Base-by-base conservation (phyloP, 2,113 vertebrate species). In the Gobio gobio region DNA sequence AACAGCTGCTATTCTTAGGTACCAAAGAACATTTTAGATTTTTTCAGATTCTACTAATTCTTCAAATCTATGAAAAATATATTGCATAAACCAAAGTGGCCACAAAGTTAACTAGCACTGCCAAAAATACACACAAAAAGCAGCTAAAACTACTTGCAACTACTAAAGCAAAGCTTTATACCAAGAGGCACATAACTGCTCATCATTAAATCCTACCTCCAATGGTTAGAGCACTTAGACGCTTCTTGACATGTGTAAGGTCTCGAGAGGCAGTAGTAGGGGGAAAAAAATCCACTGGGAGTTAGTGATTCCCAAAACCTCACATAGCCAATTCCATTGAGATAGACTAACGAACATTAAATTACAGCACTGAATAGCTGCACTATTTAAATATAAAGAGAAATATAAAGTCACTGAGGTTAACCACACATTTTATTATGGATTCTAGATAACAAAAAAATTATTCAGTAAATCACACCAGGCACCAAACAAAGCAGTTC, bases 191-290 rank as follows among this genome's bases (percentile, higher is more conserved):
- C 40, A 87, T 66, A 87, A 24, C 90, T 89, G 91, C 43, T 61
- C 47, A 58, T 80, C 59, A 70, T 79, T 79, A 45, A 93, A 92
- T 91, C 97, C 87, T 99, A 99, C 97, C 97, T 99, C 97, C 98
- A 89, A 99, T 97, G 84, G 97, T 99, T 89, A 99, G 96, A 94
- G 96, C 91, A 94, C 94, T 94, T 93, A 99, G 97, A 91, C 97
- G 96, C 90, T 97, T 96, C 97, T 97, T 95, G 96, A 96, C 97
- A 93, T 96, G 93, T 81, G 95, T 93, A 89, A 98, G 93, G 91
- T 98, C 97, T 98, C 94, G 94, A 94, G 89, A 88, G 91, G 89
- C 86, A 84, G 86, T 81, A 91, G 89, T 86, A 91, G 72, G 88
- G 87, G 81, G 94, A 18, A 29, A 66, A 66, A 68, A 91, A 93